Evolutionary conservation across 1,140 invertebrate species (phyloP).

Genomic region (Lethocerus indicus): DNA sequence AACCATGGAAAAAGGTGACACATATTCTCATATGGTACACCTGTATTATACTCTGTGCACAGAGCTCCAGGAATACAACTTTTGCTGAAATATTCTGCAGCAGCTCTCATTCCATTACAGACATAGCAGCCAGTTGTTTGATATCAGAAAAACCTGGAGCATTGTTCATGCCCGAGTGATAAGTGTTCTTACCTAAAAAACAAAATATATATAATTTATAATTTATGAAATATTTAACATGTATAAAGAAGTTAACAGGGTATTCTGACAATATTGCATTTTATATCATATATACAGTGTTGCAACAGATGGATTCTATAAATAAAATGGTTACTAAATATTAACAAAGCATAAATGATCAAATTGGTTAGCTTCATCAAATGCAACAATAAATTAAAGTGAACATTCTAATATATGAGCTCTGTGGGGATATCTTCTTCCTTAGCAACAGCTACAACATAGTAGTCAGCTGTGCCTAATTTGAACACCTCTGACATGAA

Average conservation of each 20-base stretch:
- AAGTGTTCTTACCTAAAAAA: slow-evolving; percentile 55
- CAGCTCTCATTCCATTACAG: slow-evolving; percentile 74
- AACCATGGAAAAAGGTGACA: slow-evolving; percentile 87
- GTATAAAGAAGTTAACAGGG: too few relatives aligned
- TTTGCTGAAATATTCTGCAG: slow-evolving; percentile 83
- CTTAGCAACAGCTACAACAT: slow-evolving; percentile 85
- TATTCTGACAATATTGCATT: too few relatives aligned
- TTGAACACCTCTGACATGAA: slow-evolving; percentile 84
- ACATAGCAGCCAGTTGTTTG: slow-evolving; percentile 90
- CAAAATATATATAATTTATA: too few relatives aligned
- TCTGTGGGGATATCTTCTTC: slow-evolving; percentile 73
- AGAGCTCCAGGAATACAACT: slow-evolving; percentile 80
- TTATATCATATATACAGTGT: too few relatives aligned
- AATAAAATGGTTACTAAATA: too few relatives aligned
- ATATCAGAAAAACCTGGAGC: slow-evolving; percentile 88
- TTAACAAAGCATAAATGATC: too few relatives aligned
- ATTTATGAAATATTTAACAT: too few relatives aligned
- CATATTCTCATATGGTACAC: slow-evolving; percentile 71
- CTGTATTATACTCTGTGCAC: slow-evolving; percentile 64
- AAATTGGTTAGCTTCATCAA: too few relatives aligned
- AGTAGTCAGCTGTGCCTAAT: slow-evolving; percentile 68
- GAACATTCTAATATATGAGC: slow-evolving; percentile 69
- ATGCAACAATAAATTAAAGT: too few relatives aligned
- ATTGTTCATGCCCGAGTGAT: slow-evolving; percentile 78
- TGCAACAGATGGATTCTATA: too few relatives aligned